Conservation (phyloP, 2,113 vertebrate species). For the Zeus faber region DNA sequence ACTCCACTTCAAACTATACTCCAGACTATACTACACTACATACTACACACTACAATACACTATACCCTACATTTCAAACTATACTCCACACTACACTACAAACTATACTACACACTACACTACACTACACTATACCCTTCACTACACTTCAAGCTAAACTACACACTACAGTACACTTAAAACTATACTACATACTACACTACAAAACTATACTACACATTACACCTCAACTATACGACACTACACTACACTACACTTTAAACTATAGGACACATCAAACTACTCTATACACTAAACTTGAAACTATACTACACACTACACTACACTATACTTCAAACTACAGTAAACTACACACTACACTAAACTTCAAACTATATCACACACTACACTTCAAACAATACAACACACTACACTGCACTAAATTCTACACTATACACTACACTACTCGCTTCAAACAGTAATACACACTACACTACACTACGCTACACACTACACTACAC, state of each 20-base stretch:
- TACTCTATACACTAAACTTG: slow-evolving; percentile 39
- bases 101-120: slow-evolving; percentile 42
- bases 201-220: slow-evolving; percentile 40
- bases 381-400: slow-evolving; percentile 39
- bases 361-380: slow-evolving; percentile 33
- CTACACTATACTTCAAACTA: slow-evolving; percentile 42
- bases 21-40: slow-evolving; percentile 39
- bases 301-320: slow-evolving; percentile 38
- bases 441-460: slow-evolving; percentile 37
- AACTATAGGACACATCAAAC: slow-evolving; percentile 41
- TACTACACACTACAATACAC: too few species aligned
- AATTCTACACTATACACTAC: too few species aligned
- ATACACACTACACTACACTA: slow-evolving; percentile 43
- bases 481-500: slow-evolving; percentile 36
- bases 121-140: too few species aligned
- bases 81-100: slow-evolving; percentile 36
- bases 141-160: slow-evolving; percentile 35
- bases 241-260: slow-evolving; percentile 36
- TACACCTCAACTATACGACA: too few species aligned
- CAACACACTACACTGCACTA: too few species aligned
- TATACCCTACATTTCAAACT: slow-evolving; percentile 42
- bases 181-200: slow-evolving; percentile 43
- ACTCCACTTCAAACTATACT: too few species aligned
- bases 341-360: slow-evolving; percentile 39
- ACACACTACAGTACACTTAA: slow-evolving; percentile 36